Evolutionary conservation across 2,797 vertebrate species (phyloP).

Genomic region (Liparis tanakae): DNA sequence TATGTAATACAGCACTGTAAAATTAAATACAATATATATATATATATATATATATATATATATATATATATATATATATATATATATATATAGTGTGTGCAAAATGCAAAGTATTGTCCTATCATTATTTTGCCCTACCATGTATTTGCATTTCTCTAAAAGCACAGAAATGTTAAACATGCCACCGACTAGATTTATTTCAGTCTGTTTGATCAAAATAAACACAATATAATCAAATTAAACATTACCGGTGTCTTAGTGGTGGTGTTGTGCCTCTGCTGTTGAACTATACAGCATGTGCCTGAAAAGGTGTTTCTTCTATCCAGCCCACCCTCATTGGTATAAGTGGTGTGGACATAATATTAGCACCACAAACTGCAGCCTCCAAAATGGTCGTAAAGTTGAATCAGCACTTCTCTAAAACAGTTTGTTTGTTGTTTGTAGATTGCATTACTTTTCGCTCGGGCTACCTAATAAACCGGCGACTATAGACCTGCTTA

Average conservation of each 20-base stretch:
- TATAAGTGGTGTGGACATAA: neutral
- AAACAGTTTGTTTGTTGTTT: neutral
- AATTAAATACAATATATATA: no score
- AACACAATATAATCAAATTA: neutral
- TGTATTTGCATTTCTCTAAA: constrained; percentile 4
- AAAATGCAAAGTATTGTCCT: no score
- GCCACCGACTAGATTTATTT: neutral
- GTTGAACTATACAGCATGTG: no score
- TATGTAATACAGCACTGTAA: no score
- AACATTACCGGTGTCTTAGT: no score
- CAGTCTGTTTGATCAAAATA: neutral
- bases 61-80: no score
- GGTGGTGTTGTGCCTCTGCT: no score
- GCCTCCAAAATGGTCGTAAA: neutral
- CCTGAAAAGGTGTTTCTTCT: constrained; percentile 1
- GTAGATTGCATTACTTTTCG: neutral
- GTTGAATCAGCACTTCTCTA: neutral
- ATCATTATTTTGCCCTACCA: neutral
- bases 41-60: no score
- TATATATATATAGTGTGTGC: no score
- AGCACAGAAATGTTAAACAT: neutral
- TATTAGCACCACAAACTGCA: neutral
- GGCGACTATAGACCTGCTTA: neutral
- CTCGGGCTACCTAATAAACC: neutral
- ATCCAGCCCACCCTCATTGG: neutral